Evolutionary conservation across 2,888 invertebrate species (phyloP), one percentile per base, ranked within the genome.

Genomic region (Drepanosiphum platanoidis): DNA sequence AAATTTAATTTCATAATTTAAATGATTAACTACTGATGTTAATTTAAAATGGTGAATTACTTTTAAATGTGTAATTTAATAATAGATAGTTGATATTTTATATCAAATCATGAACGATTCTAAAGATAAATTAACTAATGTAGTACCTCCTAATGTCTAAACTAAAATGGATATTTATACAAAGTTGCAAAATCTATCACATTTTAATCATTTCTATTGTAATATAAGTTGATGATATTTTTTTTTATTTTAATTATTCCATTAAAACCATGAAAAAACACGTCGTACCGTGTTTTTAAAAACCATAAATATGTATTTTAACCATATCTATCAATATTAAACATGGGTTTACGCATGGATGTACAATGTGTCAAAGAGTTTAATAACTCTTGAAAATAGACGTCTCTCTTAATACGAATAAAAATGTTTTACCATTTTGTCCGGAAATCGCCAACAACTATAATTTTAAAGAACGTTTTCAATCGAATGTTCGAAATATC

Each of bases 371-470:
- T 36, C 36, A 36, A 52, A 30, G 13, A 80, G 8, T 80, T 80
- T 32, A 70, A 46, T 46, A 34, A 68, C 27, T 79, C 74, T 30
- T 15, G n/a, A 52, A 68, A 27, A 5, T 34, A 30, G n/a, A 66
- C 22, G 27, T 13, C 8, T 1, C 13, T 80, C 52, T 80, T n/a
- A 22, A 30, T 3, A 18, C 13, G 7, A 68, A 79, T 32, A 42
- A 66, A 27, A 66, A 66, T 42, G 30, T 78, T 39, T 42, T 39
- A 64, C 52, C n/a, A 22, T 61, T 71, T 61, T 15, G 27, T 42
- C 46, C 79, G 34, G 46, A 79, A 52, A 79, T 68, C 66, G 3
- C 61, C 36, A 77, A 52, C 34, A 46, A 71, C 70, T 70, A 71
- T 58, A 81, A 52, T 71, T n/a, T 39, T n/a, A 22, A 8, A 71